A percentile compares a stretch with the other conserved stretches of the same genome.
Evolutionary conservation across 2,797 vertebrate species (phyloP).

Genomic region (Chelon labrosus): DNA sequence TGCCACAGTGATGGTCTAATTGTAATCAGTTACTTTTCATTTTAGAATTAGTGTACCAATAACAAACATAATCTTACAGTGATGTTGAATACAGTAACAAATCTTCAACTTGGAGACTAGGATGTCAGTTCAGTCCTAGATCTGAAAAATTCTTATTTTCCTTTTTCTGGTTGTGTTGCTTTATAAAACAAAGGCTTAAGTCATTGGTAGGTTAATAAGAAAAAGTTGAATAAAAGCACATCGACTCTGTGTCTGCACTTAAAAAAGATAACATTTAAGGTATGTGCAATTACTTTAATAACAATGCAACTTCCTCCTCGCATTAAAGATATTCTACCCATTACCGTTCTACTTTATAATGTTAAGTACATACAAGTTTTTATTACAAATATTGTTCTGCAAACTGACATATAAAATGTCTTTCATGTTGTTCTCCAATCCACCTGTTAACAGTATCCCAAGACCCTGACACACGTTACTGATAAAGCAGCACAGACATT

Average conservation of each 20-base stretch:
- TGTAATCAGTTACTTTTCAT: neutral
- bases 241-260: neutral
- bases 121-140: no score
- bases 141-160: no score
- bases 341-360: no score
- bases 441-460: neutral
- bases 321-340: no score
- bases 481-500: neutral
- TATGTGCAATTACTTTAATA: neutral
- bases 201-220: neutral
- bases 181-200: neutral
- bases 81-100: neutral
- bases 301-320: no score
- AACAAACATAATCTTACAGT: neutral
- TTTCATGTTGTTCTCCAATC: neutral
- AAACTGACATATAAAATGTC: conserved; percentile 9
- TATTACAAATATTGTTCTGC: neutral
- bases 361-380: neutral
- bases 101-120: neutral
- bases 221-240: neutral
- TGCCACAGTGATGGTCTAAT: no score
- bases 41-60: neutral
- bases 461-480: neutral
- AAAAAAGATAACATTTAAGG: neutral
- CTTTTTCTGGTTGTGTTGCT: neutral